Base-by-base conservation (phyloP, 1,140 invertebrate genomes). In the Popillia japonica region DNA sequence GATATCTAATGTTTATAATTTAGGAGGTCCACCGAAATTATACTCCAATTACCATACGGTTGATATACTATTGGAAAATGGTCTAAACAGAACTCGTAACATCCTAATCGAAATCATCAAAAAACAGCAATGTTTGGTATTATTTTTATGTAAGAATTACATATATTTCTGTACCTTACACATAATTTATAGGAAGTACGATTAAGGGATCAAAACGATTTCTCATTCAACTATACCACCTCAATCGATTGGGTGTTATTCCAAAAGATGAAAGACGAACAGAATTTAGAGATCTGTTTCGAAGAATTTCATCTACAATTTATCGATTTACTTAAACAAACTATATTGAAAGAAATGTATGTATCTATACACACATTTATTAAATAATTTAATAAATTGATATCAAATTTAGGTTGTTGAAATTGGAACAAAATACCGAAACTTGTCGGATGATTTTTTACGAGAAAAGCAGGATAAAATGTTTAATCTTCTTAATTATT, bases 211-310 rank as follows among this genome's bases (percentile, higher is more conserved):
- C 34, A 48, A 14, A 68, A 75, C 40, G 79, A 80, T 76, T 80
- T 77, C 40, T 77, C 78, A 0, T 80, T 80, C 34, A 80, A 80
- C 61, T 80, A 77, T 34, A 79, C 78, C 0, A 11, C 78, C 9
- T 34, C 74, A n/a, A 78, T 80, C 9, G 79, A 80, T 40, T 75
- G 73, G 27, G 10, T 64, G 40, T 17, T 23, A 27, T 80, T 80
- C 22, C 78, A 80, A 17, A 40, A 23, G 11, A 80, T 80, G 73
- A 74, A 73, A 14, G 44, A 27, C 9, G 79, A 80, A 20, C 79
- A 80, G 59, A 27, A 42, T 48, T 44, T 80, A 14, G 79, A 80
- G n/a, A 80, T 78, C 27, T 61, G 72, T 59, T 80, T 77, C 40
- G 64, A 48, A 20, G 79, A 80, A 40, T 80, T 80, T 34, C 42